Conservation (phyloP, 2,888 invertebrate species). For the Plagiodera versicolora region DNA sequence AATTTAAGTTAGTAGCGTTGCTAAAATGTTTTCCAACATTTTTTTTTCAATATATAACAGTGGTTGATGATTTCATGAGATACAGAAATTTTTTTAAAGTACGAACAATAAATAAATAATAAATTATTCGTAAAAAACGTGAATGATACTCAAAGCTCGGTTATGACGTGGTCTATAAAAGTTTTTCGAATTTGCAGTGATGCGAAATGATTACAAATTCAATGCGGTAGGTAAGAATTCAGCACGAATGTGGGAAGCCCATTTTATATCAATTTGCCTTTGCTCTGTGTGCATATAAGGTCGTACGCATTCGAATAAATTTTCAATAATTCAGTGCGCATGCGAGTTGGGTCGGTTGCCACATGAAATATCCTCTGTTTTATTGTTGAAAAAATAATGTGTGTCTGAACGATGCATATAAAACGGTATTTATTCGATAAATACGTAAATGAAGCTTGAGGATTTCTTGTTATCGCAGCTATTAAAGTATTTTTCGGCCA, state of each 20-base stretch:
- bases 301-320: slow-evolving; percentile 25
- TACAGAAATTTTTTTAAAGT: no score
- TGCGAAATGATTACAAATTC: background rate
- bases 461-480: background rate
- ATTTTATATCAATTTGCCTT: slow-evolving; percentile 28
- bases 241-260: slow-evolving; percentile 31
- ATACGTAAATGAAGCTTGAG: background rate
- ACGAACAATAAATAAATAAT: no score
- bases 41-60: no score
- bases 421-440: slow-evolving; percentile 2
- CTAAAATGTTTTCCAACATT: no score
- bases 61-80: no score
- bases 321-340: slow-evolving; percentile 31
- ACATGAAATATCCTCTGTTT: slow-evolving; percentile 26
- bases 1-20: no score
- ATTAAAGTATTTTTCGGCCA: background rate
- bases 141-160: background rate
- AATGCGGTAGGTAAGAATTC: slow-evolving; percentile 32
- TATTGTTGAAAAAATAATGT: slow-evolving; percentile 25
- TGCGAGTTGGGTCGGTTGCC: slow-evolving; percentile 19
- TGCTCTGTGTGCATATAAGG: slow-evolving; percentile 28
- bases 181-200: background rate
- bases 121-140: no score
- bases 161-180: background rate
- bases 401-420: slow-evolving; percentile 9